Evolutionary conservation across 2,797 vertebrate species (phyloP).

Genomic region (Peromyscus aztecus): DNA sequence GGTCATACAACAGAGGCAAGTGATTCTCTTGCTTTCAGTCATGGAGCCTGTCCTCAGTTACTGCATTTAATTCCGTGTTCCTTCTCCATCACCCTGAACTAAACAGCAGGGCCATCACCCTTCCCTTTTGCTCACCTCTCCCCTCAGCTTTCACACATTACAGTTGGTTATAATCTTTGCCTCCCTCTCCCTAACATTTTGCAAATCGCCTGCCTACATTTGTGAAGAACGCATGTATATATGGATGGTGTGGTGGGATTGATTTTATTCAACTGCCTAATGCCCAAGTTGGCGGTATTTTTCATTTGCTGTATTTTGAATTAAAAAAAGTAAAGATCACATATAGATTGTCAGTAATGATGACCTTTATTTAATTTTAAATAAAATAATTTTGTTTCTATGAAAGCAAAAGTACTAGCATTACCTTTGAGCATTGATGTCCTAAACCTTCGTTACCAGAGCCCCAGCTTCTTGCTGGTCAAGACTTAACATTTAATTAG

Average conservation of each 20-base stretch:
- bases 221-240: background rate
- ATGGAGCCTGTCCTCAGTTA: background rate
- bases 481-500: slow-evolving; percentile 33
- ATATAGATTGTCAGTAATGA: slow-evolving; percentile 1
- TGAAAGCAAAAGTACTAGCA: slow-evolving; percentile 32
- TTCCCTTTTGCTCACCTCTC: background rate
- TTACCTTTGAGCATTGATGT: background rate
- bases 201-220: background rate
- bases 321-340: slow-evolving; percentile 5
- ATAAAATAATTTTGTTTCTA: slow-evolving; percentile 35
- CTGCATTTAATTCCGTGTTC: background rate
- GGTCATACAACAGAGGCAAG: background rate
- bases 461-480: background rate
- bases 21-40: background rate
- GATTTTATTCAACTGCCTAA: background rate
- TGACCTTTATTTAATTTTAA: slow-evolving; percentile 54
- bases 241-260: too few species aligned
- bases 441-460: background rate
- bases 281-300: background rate
- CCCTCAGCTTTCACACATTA: background rate
- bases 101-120: background rate
- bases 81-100: background rate
- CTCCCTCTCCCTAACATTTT: background rate
- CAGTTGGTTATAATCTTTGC: background rate
- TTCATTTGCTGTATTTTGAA: background rate